Percentiles rank a stretch among this genome's conserved stretches.
These are phyloP conservation scores for Tillus elongatus DNA, from an alignment of 2,888 invertebrate species.

Conservation along the genomic window DNA sequence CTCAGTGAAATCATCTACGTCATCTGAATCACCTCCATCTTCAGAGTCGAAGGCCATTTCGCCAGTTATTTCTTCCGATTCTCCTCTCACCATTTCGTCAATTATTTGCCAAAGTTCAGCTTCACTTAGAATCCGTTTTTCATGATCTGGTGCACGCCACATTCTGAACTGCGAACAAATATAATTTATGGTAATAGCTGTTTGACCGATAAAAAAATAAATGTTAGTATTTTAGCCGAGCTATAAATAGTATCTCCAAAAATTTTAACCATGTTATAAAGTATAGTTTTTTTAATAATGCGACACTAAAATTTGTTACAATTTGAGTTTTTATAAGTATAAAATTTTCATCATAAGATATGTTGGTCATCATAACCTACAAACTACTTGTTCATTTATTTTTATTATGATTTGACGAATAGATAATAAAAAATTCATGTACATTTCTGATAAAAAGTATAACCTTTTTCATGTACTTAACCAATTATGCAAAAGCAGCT, in stretches of 20 bases:
- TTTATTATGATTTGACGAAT: neutral
- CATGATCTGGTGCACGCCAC: neutral
- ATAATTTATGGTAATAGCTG: neutral
- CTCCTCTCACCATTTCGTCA: neutral
- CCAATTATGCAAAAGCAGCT: neutral
- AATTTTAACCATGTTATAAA: neutral
- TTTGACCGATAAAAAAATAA: neutral
- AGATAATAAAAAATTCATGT: neutral
- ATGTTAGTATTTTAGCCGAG: conserved; percentile 1
- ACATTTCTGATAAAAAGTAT: neutral
- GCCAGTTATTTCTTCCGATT: neutral
- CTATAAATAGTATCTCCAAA: neutral
- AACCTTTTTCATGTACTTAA: neutral
- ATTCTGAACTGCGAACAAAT: neutral
- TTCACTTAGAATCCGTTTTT: neutral
- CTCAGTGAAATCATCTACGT: conserved; percentile 5
- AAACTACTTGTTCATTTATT: neutral
- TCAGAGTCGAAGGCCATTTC: conserved; percentile 7
- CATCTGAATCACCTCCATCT: conserved; percentile 6
- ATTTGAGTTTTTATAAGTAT: neutral
- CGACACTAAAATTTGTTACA: neutral
- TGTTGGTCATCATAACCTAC: conserved; percentile 1
- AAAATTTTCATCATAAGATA: neutral
- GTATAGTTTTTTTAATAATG: neutral
- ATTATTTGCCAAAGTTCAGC: neutral